Base-by-base conservation (phyloP, 2,888 invertebrate species). In the Eurytoma adleriae region DNA sequence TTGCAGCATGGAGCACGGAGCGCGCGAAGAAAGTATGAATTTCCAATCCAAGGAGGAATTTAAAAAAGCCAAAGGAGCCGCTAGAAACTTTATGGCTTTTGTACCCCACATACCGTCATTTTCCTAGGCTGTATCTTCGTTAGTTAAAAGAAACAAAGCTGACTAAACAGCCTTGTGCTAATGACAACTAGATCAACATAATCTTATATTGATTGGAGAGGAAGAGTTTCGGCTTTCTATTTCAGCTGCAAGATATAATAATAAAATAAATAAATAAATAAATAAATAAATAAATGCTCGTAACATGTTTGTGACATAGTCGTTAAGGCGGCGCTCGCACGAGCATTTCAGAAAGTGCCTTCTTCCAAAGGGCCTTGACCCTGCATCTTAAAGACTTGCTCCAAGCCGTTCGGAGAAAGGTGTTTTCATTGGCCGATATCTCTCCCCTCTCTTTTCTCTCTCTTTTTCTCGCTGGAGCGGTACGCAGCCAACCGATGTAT, bases 331-430 rank as follows among this genome's bases (percentile, higher is more conserved):
- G 10, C 40, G 40, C 0, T 10, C 40, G 16, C 12, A 12, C 24
- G 10, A 54, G 18, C 1, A 3, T 67, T 40, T 57, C 70, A 40
- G 68, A 73, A 57, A 72, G 77, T 69, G 40, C 40, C 61, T 64
- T 56, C 40, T 7, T 71, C 64, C 75, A 78, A 78, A 78, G 82
- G 78, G 54, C 75, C 78, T 82, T 78, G 82, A 78, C 80, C 82
- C 78, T 75, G 75, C 62, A 40, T 70, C 72, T 81, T 76, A 79
- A 75, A 81, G 67, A 61, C 71, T 56, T 18, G 40, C 69, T 71
- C 71, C 14, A 18, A 76, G 70, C 67, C 66, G 40, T 69, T 40
- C 62, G 71, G 82, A 80, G 80, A 80, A 82, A 78, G 82, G 80
- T 82, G 75, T 48, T 72, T 79, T 68, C 62, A 79, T 72, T 73